Base-by-base conservation (phyloP, 2,113 vertebrate genomes). In the Pelobates fuscus region DNA sequence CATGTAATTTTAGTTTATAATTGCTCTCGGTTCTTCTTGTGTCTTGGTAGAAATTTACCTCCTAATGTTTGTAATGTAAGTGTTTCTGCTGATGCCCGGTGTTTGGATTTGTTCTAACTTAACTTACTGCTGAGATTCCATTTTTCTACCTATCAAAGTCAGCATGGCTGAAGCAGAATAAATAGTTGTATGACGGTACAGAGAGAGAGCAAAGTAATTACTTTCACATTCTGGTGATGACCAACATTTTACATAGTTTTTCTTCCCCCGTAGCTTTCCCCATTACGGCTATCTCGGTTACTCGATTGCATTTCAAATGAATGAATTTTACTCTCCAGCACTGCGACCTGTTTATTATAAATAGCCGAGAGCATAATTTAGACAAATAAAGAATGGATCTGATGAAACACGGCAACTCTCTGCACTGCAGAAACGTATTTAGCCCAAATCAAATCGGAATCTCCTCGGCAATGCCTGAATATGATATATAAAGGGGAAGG, bases 61-160 rank as follows among this genome's bases (percentile, higher is more conserved):
- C 46, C 71, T 74, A 57, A 37, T 20, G 46, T 57, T 26, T 41
- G 62, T 66, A 74, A 74, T 58, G 29, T n/a, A 2, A 49, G 44
- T n/a, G 7, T 20, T 73, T 73, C 60, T 73, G 62, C 30, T 66
- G 71, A 74, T 54, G 55, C 49, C 8, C 30, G 21, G 20, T 21
- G 11, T 74, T 58, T 30, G 27, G 61, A 74, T 41, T 74, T 44
- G 23, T 12, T 64, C 61, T 57, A 43, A 25, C 29, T 74, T 57
- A 74, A 74, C 62, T 65, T 62, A 57, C 71, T 37, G 62, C 71
- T 58, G 71, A 66, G 62, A 66, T 66, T 29, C 71, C 44, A 74
- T 74, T 29, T 74, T 58, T 27, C 23, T 74, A 57, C 61, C 62
- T 66, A 58, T 66, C 61, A 43, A 73, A 65, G 61, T 65, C 61